These are phyloP conservation scores for Ochlodes sylvanus DNA, from an alignment of 2,888 invertebrate species.

Conservation along the genomic window DNA sequence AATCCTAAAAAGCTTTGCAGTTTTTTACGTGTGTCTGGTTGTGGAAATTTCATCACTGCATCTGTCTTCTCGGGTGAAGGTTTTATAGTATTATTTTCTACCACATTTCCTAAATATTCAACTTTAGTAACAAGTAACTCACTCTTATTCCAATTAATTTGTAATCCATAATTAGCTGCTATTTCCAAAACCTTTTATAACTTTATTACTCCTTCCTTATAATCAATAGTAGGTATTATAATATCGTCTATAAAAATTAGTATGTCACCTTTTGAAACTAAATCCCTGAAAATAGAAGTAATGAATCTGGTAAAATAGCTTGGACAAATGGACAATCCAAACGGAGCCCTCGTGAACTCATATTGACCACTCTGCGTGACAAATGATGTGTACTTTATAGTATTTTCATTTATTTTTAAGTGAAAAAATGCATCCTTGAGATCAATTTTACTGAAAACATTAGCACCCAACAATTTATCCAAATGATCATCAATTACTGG, in stretches of 20 bases:
- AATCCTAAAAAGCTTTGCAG: conserved; percentile 32
- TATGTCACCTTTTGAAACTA: conserved; percentile 9
- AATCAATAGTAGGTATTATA: conserved; percentile 20
- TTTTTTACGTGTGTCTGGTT: conserved; percentile 24
- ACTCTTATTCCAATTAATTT: conserved; percentile 16
- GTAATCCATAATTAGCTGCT: conserved; percentile 10
- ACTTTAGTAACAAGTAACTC: conserved; percentile 17
- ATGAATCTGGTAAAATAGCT: too few relatives aligned
- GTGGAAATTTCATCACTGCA: conserved; percentile 23
- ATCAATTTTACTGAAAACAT: too few relatives aligned
- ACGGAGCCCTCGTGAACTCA: too few relatives aligned
- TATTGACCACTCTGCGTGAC: too few relatives aligned
- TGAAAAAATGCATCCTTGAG: too few relatives aligned
- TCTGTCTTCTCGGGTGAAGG: conserved; percentile 27
- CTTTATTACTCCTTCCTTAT: neutral
- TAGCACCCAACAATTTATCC: too few relatives aligned
- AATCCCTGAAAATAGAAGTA: too few relatives aligned
- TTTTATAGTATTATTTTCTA: conserved; percentile 12
- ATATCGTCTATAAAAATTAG: conserved; percentile 30
- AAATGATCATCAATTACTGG: too few relatives aligned
- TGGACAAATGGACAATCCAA: too few relatives aligned
- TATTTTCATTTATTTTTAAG: too few relatives aligned
- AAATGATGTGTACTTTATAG: too few relatives aligned
- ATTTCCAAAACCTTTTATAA: neutral
- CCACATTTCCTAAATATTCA: conserved; percentile 29